phyloP scores from a whole-genome alignment of 2,888 invertebrate genomes.

The Criorhina ranunculi region DNA sequence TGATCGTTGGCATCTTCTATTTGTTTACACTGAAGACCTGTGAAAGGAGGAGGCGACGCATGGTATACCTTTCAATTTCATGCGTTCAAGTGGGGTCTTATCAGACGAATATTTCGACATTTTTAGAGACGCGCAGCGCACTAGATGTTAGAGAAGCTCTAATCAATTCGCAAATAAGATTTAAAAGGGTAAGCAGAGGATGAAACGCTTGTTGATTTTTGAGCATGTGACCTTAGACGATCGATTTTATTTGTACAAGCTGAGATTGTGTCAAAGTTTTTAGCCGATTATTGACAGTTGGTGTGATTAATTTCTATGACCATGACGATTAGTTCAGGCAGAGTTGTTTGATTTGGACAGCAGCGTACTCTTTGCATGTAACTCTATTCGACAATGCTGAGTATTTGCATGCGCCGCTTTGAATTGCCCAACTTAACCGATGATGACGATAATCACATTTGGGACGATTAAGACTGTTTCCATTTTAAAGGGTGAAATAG shows the following conservation, averaged over 20 bases:
- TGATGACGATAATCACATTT: neutral
- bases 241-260: constrained; percentile 8
- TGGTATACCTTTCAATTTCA: neutral
- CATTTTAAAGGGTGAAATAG: constrained; percentile 13
- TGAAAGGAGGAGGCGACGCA: neutral
- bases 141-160: constrained; percentile 22
- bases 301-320: constrained; percentile 31
- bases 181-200: neutral
- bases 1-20: constrained; percentile 15
- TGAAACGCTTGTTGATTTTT: constrained; percentile 1
- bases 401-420: neutral
- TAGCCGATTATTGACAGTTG: constrained; percentile 25
- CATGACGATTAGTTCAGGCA: neutral
- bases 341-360: neutral
- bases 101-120: constrained; percentile 1
- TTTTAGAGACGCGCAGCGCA: too few species aligned
- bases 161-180: constrained; percentile 30
- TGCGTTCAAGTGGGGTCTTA: constrained; percentile 1
- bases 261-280: constrained; percentile 27
- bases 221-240: constrained; percentile 24
- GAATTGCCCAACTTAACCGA: neutral
- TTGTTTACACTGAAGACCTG: neutral
- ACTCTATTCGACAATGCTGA: neutral
- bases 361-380: constrained; percentile 3
- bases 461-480: neutral